Evolutionary conservation across 2,797 vertebrate species (phyloP).

Genomic region (Halcyon badia): DNA sequence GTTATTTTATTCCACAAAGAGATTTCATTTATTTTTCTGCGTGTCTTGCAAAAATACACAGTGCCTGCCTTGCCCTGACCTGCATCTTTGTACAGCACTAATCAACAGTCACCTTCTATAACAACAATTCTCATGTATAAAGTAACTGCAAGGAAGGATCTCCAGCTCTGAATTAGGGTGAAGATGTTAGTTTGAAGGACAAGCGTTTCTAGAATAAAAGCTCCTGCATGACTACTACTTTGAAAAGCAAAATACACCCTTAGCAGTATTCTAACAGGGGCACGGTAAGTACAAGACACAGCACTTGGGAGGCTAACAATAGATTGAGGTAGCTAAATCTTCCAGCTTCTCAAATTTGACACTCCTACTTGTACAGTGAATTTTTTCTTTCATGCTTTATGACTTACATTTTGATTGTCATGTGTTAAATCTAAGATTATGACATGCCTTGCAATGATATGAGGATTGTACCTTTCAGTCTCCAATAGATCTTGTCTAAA

Average conservation of each 20-base stretch:
- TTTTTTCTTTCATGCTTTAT: background rate
- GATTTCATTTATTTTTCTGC: background rate
- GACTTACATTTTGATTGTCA: background rate
- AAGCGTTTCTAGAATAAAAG: background rate
- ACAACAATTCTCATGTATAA: background rate
- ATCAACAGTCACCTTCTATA: background rate
- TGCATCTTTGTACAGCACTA: background rate
- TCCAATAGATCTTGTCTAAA: background rate
- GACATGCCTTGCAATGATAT: background rate
- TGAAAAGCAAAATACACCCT: background rate
- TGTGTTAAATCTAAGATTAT: background rate
- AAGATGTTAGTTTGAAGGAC: background rate
- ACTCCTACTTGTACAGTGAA: background rate
- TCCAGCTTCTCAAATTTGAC: background rate
- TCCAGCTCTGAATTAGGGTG: background rate
- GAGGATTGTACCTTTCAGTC: background rate
- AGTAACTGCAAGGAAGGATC: background rate
- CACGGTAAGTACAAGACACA: background rate
- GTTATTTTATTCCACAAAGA: background rate
- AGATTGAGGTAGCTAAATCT: background rate
- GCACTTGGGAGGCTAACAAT: background rate
- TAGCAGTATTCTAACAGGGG: background rate
- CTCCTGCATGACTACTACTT: background rate
- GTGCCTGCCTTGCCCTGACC: background rate
- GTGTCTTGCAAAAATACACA: background rate